These are phyloP conservation scores for Andrena haemorrhoa DNA, from an alignment of 2,888 invertebrate genomes.

Conservation along the genomic window DNA sequence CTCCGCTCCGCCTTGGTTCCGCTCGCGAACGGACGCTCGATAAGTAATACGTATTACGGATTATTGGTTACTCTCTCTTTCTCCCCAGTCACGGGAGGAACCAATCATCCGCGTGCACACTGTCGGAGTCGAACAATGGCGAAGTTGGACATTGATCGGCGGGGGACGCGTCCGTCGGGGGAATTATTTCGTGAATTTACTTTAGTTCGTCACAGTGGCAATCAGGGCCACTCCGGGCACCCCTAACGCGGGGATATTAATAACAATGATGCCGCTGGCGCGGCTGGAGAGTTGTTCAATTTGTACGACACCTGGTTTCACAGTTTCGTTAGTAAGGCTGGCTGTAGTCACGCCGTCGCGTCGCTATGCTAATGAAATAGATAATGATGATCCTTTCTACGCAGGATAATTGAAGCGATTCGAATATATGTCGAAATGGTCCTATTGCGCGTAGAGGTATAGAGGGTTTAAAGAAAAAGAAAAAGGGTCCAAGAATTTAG, in stretches of 20 bases:
- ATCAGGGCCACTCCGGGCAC: not conserved
- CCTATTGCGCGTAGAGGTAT: too few species aligned
- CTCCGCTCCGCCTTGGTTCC: not conserved
- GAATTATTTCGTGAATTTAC: constrained; percentile 46
- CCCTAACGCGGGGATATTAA: not conserved
- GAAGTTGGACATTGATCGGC: constrained; percentile 41
- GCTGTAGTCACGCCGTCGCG: too few species aligned
- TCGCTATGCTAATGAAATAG: too few species aligned
- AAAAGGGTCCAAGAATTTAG: too few species aligned
- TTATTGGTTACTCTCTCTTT: constrained; percentile 37
- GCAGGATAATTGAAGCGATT: too few species aligned
- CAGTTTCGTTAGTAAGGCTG: too few species aligned
- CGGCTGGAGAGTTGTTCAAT: too few species aligned
- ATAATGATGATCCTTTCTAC: too few species aligned
- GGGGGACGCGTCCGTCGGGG: not conserved
- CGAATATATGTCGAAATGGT: too few species aligned
- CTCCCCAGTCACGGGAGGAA: constrained; percentile 13
- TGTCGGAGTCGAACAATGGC: constrained; percentile 40
- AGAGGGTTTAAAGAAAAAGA: too few species aligned
- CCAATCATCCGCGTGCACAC: constrained; percentile 50
- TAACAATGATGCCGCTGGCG: not conserved
- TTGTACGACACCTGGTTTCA: too few species aligned
- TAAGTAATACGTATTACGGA: constrained; percentile 46
- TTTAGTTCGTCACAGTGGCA: constrained; percentile 7
- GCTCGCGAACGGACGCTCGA: constrained; percentile 33